Percentiles rank a stretch among this genome's conserved stretches.
phyloP scores from a whole-genome alignment of 1,140 invertebrate genomes.

The Bradysia coprophila region DNA sequence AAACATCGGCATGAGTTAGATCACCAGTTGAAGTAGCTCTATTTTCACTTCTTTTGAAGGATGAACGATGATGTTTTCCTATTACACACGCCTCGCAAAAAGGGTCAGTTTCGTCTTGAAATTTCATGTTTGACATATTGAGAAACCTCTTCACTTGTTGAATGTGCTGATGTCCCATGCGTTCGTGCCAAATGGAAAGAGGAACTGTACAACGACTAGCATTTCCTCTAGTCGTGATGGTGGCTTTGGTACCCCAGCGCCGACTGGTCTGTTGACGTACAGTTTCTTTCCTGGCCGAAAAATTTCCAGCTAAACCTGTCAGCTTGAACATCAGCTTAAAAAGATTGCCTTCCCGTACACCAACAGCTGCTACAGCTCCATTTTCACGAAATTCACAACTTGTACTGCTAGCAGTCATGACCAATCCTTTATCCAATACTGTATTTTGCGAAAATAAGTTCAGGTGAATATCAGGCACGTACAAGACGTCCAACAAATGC shows the following conservation, averaged over 20 bases:
- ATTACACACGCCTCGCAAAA: slow-evolving; percentile 15
- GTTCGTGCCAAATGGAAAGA: slow-evolving; percentile 20
- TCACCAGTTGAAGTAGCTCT: slow-evolving; percentile 11
- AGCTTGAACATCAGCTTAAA: slow-evolving; percentile 8
- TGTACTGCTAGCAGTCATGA: slow-evolving; percentile 11
- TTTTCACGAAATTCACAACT: slow-evolving; percentile 10
- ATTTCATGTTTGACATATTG: slow-evolving; percentile 11
- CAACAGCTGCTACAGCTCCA: slow-evolving; percentile 9
- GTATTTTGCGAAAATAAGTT: slow-evolving; percentile 20
- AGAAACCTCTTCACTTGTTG: slow-evolving; percentile 17
- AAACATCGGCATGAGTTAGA: slow-evolving; percentile 13
- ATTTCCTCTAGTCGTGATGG: too few species aligned
- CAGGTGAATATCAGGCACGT: slow-evolving; percentile 17
- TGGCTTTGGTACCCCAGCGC: too few species aligned
- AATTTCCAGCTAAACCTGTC: slow-evolving; percentile 2
- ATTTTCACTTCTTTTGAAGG: slow-evolving; percentile 12
- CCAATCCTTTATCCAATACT: slow-evolving; percentile 11
- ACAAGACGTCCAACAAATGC: slow-evolving; percentile 12
- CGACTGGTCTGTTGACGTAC: too few species aligned
- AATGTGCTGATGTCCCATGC: slow-evolving; percentile 22
- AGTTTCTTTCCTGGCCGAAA: too few species aligned
- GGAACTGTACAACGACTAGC: not conserved
- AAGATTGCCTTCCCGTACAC: slow-evolving; percentile 9
- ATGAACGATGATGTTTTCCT: slow-evolving; percentile 18
- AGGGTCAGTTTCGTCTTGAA: slow-evolving; percentile 7